Evolutionary conservation across 2,797 vertebrate genomes (phyloP), one percentile per base, ranked within the genome.

Genomic region (Myotis planiceps): DNA sequence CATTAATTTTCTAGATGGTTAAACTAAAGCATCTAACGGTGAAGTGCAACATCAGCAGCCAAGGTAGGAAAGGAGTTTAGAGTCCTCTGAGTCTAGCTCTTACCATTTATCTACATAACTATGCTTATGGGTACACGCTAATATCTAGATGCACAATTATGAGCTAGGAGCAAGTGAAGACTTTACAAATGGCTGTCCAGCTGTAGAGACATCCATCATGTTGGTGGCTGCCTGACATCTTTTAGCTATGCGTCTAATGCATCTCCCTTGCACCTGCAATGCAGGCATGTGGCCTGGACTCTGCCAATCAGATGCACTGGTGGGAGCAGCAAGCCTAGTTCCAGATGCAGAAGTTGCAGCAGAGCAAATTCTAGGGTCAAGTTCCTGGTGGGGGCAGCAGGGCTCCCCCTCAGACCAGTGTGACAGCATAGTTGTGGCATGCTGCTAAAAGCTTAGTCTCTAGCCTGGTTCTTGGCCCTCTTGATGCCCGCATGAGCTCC

Each of bases 1-100:
- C 68, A 95, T 95, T 91, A 85, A 95, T 96, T 96, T 94, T 94
- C 96, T 94, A 96, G 88, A 76, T 91, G 85, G 90, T 71, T 95
- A 84, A 89, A 68, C 47, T 81, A 89, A 86, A 92, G 66, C 72
- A 80, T 37, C 63, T 86, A 81, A 94, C 18, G 29, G 82, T n/a
- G 25, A 95, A 95, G 75, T 85, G 63, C 60, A 95, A 94, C 83
- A 88, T 92, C 72, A 88, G 72, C 72, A 71, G n/a, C 84, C 74
- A 79, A 90, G 51, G 32, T 47, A 82, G 55, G 27, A 65, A 90
- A 91, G 78, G 78, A 34, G 0, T 75, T 85, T 79, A 82, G 39
- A 88, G 34, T 49, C 29, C 58, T 55, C 39, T 49, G 10, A 12
- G 78, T 39, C 18, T 13, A 60, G 37, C 3, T 1, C 75, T 78